Evolutionary conservation across 2,888 invertebrate species (phyloP).

Genomic region (Palloptera scutellata): DNA sequence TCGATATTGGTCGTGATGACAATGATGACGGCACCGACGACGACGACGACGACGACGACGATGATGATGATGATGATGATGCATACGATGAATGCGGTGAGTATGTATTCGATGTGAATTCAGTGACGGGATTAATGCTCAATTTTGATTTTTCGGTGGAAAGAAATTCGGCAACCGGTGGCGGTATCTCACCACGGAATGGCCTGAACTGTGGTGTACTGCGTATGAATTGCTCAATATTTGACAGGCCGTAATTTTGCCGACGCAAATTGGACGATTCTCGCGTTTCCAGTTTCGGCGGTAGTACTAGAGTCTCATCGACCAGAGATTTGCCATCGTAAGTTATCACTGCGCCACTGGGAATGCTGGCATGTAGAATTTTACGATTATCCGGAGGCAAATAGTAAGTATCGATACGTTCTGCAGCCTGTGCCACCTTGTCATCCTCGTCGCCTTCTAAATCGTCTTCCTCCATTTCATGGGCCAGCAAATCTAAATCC

Average conservation of each 20-base stretch:
- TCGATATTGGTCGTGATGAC: slow-evolving; percentile 52
- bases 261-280: slow-evolving; percentile 34
- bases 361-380: slow-evolving; percentile 53
- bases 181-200: slow-evolving; percentile 78
- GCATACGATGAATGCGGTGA: slow-evolving; percentile 35
- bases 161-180: slow-evolving; percentile 66
- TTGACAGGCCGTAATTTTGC: slow-evolving; percentile 60
- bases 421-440: slow-evolving; percentile 71
- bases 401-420: slow-evolving; percentile 76
- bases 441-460: slow-evolving; percentile 55
- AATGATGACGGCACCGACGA: slow-evolving; percentile 42
- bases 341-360: slow-evolving; percentile 72
- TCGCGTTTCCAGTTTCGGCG: slow-evolving; percentile 53
- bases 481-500: background rate
- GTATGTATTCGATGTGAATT: slow-evolving; percentile 3
- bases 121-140: slow-evolving; percentile 44
- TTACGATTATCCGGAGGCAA: slow-evolving; percentile 73
- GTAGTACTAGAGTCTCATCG: slow-evolving; percentile 70
- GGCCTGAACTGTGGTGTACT: slow-evolving; percentile 77
- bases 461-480: slow-evolving; percentile 33
- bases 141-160: slow-evolving; percentile 53
- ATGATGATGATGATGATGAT: slow-evolving; percentile 36
- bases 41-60: slow-evolving; percentile 42
- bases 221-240: slow-evolving; percentile 71
- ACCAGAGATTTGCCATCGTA: slow-evolving; percentile 81